Evolutionary conservation across 35 echinoderm and acorn worm genomes (phyloP), one percentile per base, ranked within the genome.

Genomic region (Holothuria glaberrima): DNA sequence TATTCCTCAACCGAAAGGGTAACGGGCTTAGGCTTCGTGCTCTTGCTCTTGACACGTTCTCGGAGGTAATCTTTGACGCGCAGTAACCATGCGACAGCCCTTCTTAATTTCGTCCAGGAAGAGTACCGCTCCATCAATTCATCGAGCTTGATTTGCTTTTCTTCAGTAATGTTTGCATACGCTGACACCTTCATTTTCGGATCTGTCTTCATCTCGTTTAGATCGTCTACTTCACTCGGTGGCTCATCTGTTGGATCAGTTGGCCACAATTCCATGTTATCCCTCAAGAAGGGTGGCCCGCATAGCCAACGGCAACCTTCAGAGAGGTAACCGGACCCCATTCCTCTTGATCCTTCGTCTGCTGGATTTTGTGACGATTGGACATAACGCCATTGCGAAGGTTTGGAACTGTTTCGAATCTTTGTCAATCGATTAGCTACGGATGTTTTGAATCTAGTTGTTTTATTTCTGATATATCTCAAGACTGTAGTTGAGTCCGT

Each of bases 401-500:
- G 86, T 7, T 83, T 29, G 26, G 86, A 68, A 30, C 12, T 50
- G 26, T 89, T 86, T 6, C 19, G 35, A 24, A 95, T 95, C 1
- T 29, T 44, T 30, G 64, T 46, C 5, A 95, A 64, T 13, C 94
- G 45, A 56, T 94, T 94, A 25, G 90, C 75, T 30, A 95, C 67
- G 36, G 89, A n/a, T 27, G 0, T 84, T 35, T 26, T 59, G 20
- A 45, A 54, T 44, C 89, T 32, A 24, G 44, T 56, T 12, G 75
- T 31, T 12, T 36, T 70, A 74, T 95, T 90, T 19, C 68, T 26
- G 12, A 95, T 80, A 62, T 95, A 95, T 19, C 68, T 60, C 16
- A 95, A 75, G 10, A 95, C 90, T 30, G 78, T 22, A 35, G 80
- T 92, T 66, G 86, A 89, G 52, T 95, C 94, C 41, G 94, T 95